These are phyloP conservation scores for Papilio xuthus DNA, from an alignment of 1,140 invertebrate species.

Conservation along the genomic window DNA sequence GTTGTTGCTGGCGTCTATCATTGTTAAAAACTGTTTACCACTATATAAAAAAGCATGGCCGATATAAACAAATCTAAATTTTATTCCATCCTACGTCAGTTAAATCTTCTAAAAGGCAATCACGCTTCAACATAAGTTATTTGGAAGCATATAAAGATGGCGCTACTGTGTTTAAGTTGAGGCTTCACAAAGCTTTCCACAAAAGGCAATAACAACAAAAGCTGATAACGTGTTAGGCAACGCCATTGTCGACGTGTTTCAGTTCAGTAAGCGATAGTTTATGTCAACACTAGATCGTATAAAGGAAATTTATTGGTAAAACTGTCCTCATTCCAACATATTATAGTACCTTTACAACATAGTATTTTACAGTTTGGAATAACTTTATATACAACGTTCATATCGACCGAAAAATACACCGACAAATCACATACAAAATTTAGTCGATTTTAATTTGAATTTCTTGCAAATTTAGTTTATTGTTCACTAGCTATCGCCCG, in stretches of 20 bases:
- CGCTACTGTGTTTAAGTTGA: not conserved
- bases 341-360: too few relatives aligned
- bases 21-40: too few relatives aligned
- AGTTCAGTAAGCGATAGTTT: slow-evolving; percentile 9
- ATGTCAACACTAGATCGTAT: not conserved
- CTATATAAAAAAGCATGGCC: too few relatives aligned
- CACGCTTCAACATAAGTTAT: not conserved
- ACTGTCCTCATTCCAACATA: not conserved
- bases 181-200: slow-evolving; percentile 1
- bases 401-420: too few relatives aligned
- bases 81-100: too few relatives aligned
- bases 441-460: too few relatives aligned
- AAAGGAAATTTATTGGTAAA: not conserved
- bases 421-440: too few relatives aligned
- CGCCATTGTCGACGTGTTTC: not conserved
- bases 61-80: too few relatives aligned
- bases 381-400: not conserved
- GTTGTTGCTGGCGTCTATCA: too few relatives aligned
- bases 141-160: not conserved
- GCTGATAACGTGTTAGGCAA: slow-evolving; percentile 1
- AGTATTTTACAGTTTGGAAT: not conserved
- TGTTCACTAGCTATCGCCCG: too few relatives aligned
- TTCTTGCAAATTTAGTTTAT: too few relatives aligned
- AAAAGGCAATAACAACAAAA: slow-evolving; percentile 26
- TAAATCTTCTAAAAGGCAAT: not conserved